Conservation (phyloP, 2,888 invertebrate genomes). For the Stegana nigrithorax region DNA sequence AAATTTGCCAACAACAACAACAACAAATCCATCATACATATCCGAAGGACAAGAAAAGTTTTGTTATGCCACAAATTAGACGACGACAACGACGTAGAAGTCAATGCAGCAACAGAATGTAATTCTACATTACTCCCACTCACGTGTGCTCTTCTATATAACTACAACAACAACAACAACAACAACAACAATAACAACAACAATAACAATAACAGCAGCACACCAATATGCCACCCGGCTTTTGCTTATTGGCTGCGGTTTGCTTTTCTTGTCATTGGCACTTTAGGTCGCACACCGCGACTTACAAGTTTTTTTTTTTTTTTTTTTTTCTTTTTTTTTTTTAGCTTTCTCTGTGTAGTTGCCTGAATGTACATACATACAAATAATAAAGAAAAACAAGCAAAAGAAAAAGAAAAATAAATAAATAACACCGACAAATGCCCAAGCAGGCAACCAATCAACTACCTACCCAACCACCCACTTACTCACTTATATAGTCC, state of each 20-base stretch:
- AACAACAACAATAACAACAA: too few species aligned
- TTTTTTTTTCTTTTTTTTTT: too few species aligned
- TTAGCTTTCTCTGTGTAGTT: not conserved
- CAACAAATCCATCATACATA: not conserved
- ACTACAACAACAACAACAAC: too few species aligned
- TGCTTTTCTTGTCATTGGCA: not conserved
- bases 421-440: not conserved
- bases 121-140: not conserved
- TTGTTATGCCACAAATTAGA: not conserved
- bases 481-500: not conserved
- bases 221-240: too few species aligned
- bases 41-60: not conserved
- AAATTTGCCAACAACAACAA: not conserved
- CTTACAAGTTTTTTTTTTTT: too few species aligned
- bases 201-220: too few species aligned
- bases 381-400: not conserved
- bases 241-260: not conserved
- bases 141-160: not conserved
- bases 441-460: not conserved
- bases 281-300: too few species aligned
- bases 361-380: not conserved
- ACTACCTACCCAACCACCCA: constrained; percentile 23
- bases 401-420: too few species aligned
- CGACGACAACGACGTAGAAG: not conserved
- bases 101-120: not conserved